These are phyloP conservation scores for Drosophila sp. DNA, from an alignment of 1,140 invertebrate genomes.

Conservation along the genomic window DNA sequence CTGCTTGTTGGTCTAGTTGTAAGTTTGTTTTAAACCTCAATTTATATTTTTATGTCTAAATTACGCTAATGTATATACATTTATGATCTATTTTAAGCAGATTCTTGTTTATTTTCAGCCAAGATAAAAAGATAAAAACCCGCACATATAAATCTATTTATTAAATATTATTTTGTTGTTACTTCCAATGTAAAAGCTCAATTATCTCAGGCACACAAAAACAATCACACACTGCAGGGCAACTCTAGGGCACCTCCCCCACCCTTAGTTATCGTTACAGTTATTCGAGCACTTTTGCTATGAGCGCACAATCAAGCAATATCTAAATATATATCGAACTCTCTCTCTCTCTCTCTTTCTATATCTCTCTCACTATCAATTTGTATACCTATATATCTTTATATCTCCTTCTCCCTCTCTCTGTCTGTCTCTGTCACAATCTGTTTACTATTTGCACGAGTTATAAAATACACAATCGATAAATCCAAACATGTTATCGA, in stretches of 20 bases:
- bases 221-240: conserved; percentile 25
- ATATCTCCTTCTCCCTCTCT: conserved; percentile 18
- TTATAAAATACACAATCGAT: conserved; percentile 28
- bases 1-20: conserved; percentile 36
- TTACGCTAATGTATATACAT: conserved; percentile 42
- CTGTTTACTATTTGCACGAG: conserved; percentile 25
- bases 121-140: conserved; percentile 32
- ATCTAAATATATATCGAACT: conserved; percentile 22
- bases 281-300: conserved; percentile 50
- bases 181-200: conserved; percentile 21
- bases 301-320: conserved; percentile 50
- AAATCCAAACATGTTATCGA: conserved; percentile 21
- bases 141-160: conserved; percentile 31
- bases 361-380: conserved; percentile 17
- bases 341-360: conserved; percentile 24
- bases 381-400: conserved; percentile 5
- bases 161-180: conserved; percentile 23
- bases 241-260: conserved; percentile 28
- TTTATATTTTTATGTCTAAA: conserved; percentile 27
- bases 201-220: conserved; percentile 29
- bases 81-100: conserved; percentile 57
- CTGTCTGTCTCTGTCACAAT: conserved; percentile 3
- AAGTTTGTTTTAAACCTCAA: conserved; percentile 30
- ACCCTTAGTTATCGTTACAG: conserved; percentile 39
- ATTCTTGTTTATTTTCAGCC: conserved; percentile 67